Conservation (phyloP, 2,797 vertebrate genomes). For the Anguilla marmorata region DNA sequence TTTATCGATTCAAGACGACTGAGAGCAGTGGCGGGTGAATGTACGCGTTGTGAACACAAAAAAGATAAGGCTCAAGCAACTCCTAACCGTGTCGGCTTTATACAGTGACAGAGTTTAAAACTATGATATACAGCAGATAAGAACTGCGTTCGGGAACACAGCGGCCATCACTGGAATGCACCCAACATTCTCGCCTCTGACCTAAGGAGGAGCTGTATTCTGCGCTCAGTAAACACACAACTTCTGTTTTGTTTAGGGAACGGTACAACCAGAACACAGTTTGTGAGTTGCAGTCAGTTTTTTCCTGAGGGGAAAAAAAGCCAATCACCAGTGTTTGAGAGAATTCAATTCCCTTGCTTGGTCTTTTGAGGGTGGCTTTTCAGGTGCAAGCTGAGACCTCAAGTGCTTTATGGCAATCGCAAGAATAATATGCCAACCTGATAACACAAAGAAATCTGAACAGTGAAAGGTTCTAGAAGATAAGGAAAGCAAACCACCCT, state of each 20-base stretch:
- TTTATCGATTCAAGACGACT: slow-evolving; percentile 37
- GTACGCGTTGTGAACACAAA: neutral
- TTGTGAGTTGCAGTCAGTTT: too few species aligned
- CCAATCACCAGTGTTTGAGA: neutral
- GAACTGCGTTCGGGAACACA: neutral
- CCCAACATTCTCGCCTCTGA: neutral
- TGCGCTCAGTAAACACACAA: neutral
- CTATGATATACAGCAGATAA: neutral
- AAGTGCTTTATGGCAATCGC: neutral
- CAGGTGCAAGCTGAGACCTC: neutral
- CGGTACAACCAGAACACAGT: neutral
- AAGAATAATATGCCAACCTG: neutral
- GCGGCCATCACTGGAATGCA: neutral
- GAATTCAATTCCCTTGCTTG: neutral
- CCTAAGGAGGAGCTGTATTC: neutral
- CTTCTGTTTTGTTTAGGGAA: neutral
- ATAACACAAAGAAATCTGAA: neutral
- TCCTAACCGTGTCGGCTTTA: neutral
- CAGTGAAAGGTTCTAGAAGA: neutral
- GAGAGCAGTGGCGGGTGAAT: slow-evolving; percentile 29
- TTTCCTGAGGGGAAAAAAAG: neutral
- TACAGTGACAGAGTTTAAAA: neutral
- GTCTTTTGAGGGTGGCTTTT: neutral
- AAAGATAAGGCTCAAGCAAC: slow-evolving; percentile 43
- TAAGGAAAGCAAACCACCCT: slow-evolving; percentile 1